Evolutionary conservation across 2,797 vertebrate species (phyloP).

Genomic region (Falco berigora): DNA sequence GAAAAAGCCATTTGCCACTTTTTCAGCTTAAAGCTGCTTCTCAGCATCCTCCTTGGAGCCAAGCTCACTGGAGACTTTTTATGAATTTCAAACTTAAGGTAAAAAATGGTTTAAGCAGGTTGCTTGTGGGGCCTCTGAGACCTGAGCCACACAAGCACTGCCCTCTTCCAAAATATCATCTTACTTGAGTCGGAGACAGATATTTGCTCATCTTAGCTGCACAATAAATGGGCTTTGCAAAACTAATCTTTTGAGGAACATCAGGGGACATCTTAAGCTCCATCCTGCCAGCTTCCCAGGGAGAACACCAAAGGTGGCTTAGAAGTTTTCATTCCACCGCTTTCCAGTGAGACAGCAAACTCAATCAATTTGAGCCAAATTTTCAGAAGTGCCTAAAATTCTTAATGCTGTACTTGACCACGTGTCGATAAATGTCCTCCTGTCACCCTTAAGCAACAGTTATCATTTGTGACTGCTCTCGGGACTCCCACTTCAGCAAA

Average conservation of each 20-base stretch:
- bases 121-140: not conserved
- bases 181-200: not conserved
- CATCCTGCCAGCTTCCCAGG: not conserved
- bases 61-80: not conserved
- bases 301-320: not conserved
- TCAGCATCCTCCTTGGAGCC: not conserved
- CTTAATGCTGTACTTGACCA: not conserved
- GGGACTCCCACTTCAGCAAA: not conserved
- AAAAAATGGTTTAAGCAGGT: not conserved
- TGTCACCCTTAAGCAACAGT: not conserved
- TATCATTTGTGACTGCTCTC: not conserved
- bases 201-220: not conserved
- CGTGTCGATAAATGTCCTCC: not conserved
- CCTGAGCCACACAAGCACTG: not conserved
- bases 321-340: not conserved
- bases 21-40: not conserved
- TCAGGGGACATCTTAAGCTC: not conserved
- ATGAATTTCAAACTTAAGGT: not conserved
- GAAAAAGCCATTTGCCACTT: not conserved
- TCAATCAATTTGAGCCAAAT: not conserved
- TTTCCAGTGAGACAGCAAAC: not conserved
- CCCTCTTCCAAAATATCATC: not conserved
- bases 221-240: not conserved
- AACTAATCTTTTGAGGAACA: not conserved
- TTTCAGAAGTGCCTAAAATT: not conserved